These are phyloP conservation scores for Turritopsis rubra DNA, from an alignment of 30 jellyfish, hydroid and myxozoan species.

Conservation along the genomic window DNA sequence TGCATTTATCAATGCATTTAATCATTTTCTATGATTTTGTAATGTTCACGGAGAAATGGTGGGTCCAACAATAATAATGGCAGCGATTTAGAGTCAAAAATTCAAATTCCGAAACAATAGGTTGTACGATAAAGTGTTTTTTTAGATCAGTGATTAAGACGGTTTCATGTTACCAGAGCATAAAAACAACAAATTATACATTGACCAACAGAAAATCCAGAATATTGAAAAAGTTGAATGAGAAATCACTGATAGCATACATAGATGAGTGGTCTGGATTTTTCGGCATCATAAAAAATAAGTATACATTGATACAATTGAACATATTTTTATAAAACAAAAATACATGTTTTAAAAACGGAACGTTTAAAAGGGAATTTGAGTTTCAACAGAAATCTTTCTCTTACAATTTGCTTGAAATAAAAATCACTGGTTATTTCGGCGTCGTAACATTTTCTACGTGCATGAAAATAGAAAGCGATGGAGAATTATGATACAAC, in stretches of 20 bases:
- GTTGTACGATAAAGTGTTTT: too few species aligned
- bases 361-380: not conserved
- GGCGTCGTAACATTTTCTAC: not conserved
- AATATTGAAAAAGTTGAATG: not conserved
- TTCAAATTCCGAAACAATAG: too few species aligned
- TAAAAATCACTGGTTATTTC: too few species aligned
- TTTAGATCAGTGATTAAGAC: too few species aligned
- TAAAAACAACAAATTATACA: too few species aligned
- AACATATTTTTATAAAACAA: conserved; percentile 2
- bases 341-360: not conserved
- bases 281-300: not conserved
- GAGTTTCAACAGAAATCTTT: not conserved
- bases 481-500: not conserved
- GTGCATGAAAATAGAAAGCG: not conserved
- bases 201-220: too few species aligned
- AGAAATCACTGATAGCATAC: not conserved
- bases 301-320: not conserved
- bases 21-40: too few species aligned
- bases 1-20: too few species aligned
- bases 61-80: too few species aligned
- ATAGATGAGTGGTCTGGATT: not conserved
- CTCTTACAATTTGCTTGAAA: not conserved
- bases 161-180: too few species aligned
- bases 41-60: too few species aligned
- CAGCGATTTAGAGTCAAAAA: too few species aligned